Percentiles rank a stretch among this genome's conserved stretches.
These are phyloP conservation scores for Drosophila sp. DNA, from an alignment of 1,140 invertebrate genomes.

Conservation along the genomic window DNA sequence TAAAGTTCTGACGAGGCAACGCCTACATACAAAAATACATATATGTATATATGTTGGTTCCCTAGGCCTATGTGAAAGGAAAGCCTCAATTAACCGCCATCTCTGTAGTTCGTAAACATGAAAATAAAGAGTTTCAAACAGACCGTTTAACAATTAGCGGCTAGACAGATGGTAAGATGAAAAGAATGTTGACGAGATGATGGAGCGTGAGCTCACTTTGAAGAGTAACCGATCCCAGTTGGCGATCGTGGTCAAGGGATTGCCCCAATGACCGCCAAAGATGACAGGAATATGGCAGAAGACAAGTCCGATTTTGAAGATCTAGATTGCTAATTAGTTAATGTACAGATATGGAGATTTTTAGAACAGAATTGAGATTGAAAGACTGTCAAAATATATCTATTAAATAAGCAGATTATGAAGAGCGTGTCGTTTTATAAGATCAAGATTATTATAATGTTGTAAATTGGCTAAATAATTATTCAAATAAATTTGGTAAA, in stretches of 20 bases:
- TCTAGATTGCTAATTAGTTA: background rate
- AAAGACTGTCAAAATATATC: too few relatives aligned
- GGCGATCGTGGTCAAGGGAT: background rate
- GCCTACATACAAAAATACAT: conserved; percentile 48
- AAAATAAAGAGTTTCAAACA: conserved; percentile 40
- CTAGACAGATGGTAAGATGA: conserved; percentile 47
- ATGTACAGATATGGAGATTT: background rate
- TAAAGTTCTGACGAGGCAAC: conserved; percentile 63
- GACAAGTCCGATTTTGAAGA: background rate
- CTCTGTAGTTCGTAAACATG: conserved; percentile 46
- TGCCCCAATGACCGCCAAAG: background rate
- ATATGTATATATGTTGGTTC: background rate
- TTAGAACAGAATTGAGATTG: background rate
- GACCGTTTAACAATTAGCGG: conserved; percentile 71
- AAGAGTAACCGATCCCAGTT: conserved; percentile 7
- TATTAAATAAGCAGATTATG: background rate
- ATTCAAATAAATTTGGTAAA: too few relatives aligned
- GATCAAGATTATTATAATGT: too few relatives aligned
- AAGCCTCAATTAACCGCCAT: conserved; percentile 64
- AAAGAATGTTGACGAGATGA: conserved; percentile 38
- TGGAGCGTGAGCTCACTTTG: conserved; percentile 14
- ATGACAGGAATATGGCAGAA: conserved; percentile 1
- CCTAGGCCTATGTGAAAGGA: conserved; percentile 40
- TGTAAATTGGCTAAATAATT: too few relatives aligned
- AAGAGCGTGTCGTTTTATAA: too few relatives aligned